These are phyloP conservation scores for Vanessa atalanta DNA, from an alignment of 1,140 invertebrate species.

Conservation along the genomic window DNA sequence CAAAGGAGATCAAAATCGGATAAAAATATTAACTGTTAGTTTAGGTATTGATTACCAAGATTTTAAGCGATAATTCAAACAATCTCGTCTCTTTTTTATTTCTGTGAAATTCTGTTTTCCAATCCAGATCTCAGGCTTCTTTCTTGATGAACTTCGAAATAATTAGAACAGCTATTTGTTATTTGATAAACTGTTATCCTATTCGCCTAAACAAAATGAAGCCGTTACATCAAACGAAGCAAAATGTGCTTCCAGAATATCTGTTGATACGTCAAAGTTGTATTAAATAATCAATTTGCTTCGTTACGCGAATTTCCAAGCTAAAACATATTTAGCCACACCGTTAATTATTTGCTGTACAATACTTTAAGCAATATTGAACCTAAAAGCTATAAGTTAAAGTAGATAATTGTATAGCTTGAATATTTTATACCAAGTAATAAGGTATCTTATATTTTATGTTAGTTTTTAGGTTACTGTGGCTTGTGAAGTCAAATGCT, in stretches of 20 bases:
- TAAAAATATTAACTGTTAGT: no score
- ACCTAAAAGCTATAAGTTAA: not conserved
- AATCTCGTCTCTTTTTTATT: no score
- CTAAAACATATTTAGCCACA: not conserved
- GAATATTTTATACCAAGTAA: not conserved
- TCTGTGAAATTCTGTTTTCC: no score
- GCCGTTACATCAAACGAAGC: not conserved
- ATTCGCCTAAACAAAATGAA: no score
- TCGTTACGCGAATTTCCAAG: slow-evolving; percentile 2
- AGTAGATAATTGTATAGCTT: not conserved
- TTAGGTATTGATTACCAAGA: no score
- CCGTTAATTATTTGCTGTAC: not conserved
- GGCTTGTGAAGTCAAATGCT: not conserved
- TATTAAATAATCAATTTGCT: not conserved
- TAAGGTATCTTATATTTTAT: not conserved
- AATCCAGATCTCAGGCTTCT: no score
- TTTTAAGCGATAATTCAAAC: no score
- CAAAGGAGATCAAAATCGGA: no score
- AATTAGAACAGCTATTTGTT: no score
- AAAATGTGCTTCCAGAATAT: not conserved
- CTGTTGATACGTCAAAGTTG: not conserved
- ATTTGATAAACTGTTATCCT: no score
- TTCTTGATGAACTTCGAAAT: no score
- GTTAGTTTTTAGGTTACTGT: not conserved
- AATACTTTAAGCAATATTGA: not conserved